Percentiles rank a stretch among this genome's conserved stretches.
Conservation (phyloP, 2,113 vertebrate genomes). For the Aix galericulata region DNA sequence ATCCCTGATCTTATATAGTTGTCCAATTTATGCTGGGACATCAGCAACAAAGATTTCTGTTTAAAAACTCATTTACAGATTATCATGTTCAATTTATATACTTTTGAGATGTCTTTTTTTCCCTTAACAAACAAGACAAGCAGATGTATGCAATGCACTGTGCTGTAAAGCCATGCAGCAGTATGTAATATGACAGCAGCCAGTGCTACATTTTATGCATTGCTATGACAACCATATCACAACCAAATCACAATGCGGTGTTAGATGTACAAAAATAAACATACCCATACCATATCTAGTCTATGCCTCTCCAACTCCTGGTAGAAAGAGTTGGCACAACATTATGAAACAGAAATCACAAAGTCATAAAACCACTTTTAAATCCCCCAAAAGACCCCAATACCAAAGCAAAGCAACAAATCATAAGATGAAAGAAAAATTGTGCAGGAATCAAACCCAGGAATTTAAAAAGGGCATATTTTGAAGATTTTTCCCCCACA, state of each 20-base stretch:
- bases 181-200: slow-evolving; percentile 90
- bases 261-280: slow-evolving; percentile 99
- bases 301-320: slow-evolving; percentile 99
- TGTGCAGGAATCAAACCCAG: slow-evolving; percentile 71
- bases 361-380: slow-evolving; percentile 85
- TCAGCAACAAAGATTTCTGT: slow-evolving; percentile 53
- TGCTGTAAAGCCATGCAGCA: slow-evolving; percentile 97
- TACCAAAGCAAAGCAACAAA: slow-evolving; percentile 89
- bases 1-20: slow-evolving; percentile 5
- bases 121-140: slow-evolving; percentile 80
- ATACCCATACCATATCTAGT: slow-evolving; percentile 99
- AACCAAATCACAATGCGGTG: slow-evolving; percentile 96
- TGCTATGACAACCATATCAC: slow-evolving; percentile 94
- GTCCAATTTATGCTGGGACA: slow-evolving; percentile 60
- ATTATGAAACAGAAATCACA: slow-evolving; percentile 98
- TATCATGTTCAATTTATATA: slow-evolving; percentile 44
- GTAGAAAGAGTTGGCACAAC: slow-evolving; percentile 95
- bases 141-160: slow-evolving; percentile 89
- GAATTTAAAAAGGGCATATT: slow-evolving; percentile 39
- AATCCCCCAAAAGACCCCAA: slow-evolving; percentile 80
- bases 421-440: slow-evolving; percentile 75
- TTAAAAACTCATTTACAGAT: slow-evolving; percentile 35
- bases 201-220: slow-evolving; percentile 99
- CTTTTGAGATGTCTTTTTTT: slow-evolving; percentile 55
- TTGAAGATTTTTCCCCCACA: slow-evolving; percentile 29